Evolutionary conservation across 2,113 vertebrate species (phyloP).

Genomic region (Ophthalmotilapia sp.): DNA sequence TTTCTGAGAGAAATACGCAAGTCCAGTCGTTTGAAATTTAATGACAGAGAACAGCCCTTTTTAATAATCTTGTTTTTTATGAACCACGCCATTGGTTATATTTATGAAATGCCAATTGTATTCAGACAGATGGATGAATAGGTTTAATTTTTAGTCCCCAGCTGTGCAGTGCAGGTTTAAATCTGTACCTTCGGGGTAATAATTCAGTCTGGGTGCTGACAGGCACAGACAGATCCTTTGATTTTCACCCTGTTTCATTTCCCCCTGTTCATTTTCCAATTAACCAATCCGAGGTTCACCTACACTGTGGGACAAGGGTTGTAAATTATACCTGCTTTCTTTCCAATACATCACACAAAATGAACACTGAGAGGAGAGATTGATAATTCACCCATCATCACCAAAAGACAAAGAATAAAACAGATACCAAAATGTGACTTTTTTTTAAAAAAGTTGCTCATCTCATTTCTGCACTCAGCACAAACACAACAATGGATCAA

Average conservation of each 20-base stretch:
- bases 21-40: conserved; percentile 9
- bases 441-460: accelerated
- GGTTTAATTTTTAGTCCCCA: conserved; percentile 12
- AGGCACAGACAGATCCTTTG: conserved; percentile 23
- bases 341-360: conserved; percentile 22
- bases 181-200: conserved; percentile 2
- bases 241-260: conserved; percentile 45
- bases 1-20: not conserved
- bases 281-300: conserved; percentile 15
- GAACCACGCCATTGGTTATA: conserved; percentile 10
- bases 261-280: conserved; percentile 32
- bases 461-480: not conserved
- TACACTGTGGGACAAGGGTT: not conserved
- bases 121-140: conserved; percentile 37
- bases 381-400: not conserved
- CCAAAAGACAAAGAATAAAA: not conserved
- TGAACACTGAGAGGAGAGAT: not conserved
- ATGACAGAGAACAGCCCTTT: not conserved
- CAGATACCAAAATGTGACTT: not conserved
- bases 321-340: conserved; percentile 18
- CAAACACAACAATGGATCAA: not conserved
- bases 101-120: conserved; percentile 47
- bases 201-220: conserved; percentile 41
- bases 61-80: conserved; percentile 32
- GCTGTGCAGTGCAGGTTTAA: not conserved